Percentiles rank a stretch among this genome's conserved stretches.
These are phyloP conservation scores for Sparus aurata DNA, from an alignment of 2,797 vertebrate species.

Conservation along the genomic window DNA sequence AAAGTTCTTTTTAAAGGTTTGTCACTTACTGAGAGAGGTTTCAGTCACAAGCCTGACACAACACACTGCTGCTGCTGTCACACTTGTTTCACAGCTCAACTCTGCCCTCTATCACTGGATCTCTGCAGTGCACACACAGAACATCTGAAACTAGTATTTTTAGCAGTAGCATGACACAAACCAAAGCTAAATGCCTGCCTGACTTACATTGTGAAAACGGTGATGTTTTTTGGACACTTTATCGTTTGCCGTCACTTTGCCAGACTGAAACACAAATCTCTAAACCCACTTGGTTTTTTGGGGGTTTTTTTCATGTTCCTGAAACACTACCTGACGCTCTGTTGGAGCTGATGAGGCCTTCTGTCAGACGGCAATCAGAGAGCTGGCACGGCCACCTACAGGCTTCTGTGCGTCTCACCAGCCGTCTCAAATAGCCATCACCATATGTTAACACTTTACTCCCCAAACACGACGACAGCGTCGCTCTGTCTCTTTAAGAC, in stretches of 20 bases:
- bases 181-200: constrained; percentile 9
- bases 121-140: constrained; percentile 29
- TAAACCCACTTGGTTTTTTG: background rate
- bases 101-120: constrained; percentile 83
- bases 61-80: constrained; percentile 1
- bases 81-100: constrained; percentile 81
- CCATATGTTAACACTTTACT: constrained; percentile 82
- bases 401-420: constrained; percentile 69
- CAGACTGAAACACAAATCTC: background rate
- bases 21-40: constrained; percentile 16
- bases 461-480: constrained; percentile 78
- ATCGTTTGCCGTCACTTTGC: background rate
- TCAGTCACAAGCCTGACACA: constrained; percentile 9
- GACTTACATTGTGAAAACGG: background rate
- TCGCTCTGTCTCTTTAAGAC: constrained; percentile 83
- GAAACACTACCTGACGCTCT: background rate
- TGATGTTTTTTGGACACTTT: background rate
- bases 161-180: constrained; percentile 8
- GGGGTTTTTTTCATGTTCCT: background rate
- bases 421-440: constrained; percentile 62
- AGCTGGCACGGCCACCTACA: constrained; percentile 66
- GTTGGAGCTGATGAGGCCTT: constrained; percentile 12
- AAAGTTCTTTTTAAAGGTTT: background rate
- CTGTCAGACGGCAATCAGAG: constrained; percentile 34
- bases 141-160: background rate